Evolutionary conservation across 2,888 invertebrate species (phyloP), one percentile per base, ranked within the genome.

Genomic region (Muscina levida): DNA sequence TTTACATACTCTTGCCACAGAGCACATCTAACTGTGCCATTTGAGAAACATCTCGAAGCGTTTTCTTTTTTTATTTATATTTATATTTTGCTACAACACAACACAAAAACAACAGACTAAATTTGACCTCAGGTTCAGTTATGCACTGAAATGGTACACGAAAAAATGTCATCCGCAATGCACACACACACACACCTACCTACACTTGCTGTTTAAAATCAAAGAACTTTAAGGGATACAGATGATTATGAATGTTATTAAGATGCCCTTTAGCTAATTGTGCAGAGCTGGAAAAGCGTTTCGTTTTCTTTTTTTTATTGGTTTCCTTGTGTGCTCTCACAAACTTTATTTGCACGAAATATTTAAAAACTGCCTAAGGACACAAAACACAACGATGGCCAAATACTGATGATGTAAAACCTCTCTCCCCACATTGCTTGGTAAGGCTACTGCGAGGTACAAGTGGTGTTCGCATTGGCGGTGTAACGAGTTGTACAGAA

Each of bases 331-430:
- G n/a, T n/a, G n/a, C n/a, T n/a, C 53, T 13, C 19, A 24, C 2
- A 53, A 53, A 24, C 22, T 53, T 24, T 53, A 53, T 62, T 62
- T 62, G 62, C 62, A 62, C 62, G 39, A 62, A 62, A 62, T 62
- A 62, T 62, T 62, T 62, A 39, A 62, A 62, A 42, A 62, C 42
- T 39, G 62, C 62, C 62, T 19, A 10, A 22, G 42, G 62, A 53
- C 5, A 48, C 24, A 24, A 8, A 22, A 13, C 17, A 48, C 48
- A 53, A 53, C 53, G 11, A 53, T 53, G 5, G 15, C 1, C n/a
- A 17, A 8, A 51, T 8, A 24, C 2, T 53, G 53, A 19, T 24
- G 24, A 53, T 24, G 10, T 15, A 48, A 19, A 19, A 5, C 24
- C 24, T 24, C 53, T 53, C n/a, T n/a, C n/a, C n/a, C n/a, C n/a